Percentiles rank a stretch among this genome's conserved stretches.
These are phyloP conservation scores for Micoletzkya japonica DNA, from an alignment of 2,888 invertebrate genomes.

Conservation along the genomic window DNA sequence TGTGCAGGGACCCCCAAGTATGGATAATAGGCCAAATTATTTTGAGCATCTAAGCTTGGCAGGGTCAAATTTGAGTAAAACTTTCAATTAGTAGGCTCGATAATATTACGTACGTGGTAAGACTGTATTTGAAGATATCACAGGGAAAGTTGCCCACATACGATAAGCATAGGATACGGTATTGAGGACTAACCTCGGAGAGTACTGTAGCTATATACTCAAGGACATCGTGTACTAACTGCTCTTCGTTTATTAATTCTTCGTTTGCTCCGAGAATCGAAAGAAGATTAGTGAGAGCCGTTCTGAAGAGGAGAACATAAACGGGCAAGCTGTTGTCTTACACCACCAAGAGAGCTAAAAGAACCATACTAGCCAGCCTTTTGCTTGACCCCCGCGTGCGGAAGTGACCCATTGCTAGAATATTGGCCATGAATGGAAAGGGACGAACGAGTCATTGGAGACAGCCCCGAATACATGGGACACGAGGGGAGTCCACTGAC, in stretches of 20 bases:
- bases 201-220: constrained; percentile 39
- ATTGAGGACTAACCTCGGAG: constrained; percentile 30
- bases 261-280: constrained; percentile 45
- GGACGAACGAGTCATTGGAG: constrained; percentile 37
- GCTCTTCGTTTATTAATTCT: constrained; percentile 40
- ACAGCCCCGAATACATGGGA: constrained; percentile 41
- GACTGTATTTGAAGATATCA: too few species aligned
- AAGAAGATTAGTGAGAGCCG: constrained; percentile 44
- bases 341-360: background rate
- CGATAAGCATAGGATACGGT: too few species aligned
- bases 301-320: constrained; percentile 32
- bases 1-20: too few species aligned
- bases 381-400: background rate
- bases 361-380: background rate
- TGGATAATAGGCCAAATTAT: too few species aligned
- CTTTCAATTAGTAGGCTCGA: too few species aligned
- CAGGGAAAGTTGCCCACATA: too few species aligned
- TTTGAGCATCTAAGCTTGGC: too few species aligned
- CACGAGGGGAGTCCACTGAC: constrained; percentile 42
- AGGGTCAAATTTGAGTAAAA: too few species aligned
- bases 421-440: background rate
- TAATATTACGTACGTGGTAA: too few species aligned
- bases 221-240: constrained; percentile 38
- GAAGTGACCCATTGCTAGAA: background rate
- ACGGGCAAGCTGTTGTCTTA: background rate